A percentile compares a stretch with the other conserved stretches of the same genome.
Conservation (phyloP, 1,140 invertebrate species). For the Eumaeus atala region DNA sequence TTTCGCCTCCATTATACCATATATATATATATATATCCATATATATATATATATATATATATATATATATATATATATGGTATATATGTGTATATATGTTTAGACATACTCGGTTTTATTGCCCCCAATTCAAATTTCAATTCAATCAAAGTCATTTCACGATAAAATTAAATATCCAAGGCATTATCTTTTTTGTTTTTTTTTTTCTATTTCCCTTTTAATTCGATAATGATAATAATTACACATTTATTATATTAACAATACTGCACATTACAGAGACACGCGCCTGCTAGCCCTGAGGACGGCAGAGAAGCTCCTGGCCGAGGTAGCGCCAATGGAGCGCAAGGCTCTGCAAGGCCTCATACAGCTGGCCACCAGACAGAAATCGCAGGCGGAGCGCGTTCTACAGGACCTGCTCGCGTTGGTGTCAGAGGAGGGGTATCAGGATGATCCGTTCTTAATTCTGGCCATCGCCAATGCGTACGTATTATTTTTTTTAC, state of each 20-base stretch:
- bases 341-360: slow-evolving; percentile 87
- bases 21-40: too few species aligned
- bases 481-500: slow-evolving; percentile 40
- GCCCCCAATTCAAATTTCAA: too few species aligned
- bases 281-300: slow-evolving; percentile 85
- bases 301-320: slow-evolving; percentile 84
- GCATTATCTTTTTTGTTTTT: too few species aligned
- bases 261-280: slow-evolving; percentile 70
- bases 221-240: neutral
- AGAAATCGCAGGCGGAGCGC: slow-evolving; percentile 89
- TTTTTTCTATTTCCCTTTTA: neutral
- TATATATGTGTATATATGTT: too few species aligned
- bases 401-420: slow-evolving; percentile 88
- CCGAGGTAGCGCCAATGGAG: slow-evolving; percentile 84
- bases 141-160: too few species aligned
- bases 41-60: too few species aligned
- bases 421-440: slow-evolving; percentile 80
- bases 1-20: too few species aligned
- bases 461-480: slow-evolving; percentile 92
- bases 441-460: slow-evolving; percentile 88
- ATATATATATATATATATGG: too few species aligned
- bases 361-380: slow-evolving; percentile 86
- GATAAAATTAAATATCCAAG: too few species aligned
- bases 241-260: neutral
- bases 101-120: too few species aligned